Percentiles rank a stretch among this genome's conserved stretches.
Evolutionary conservation across 2,113 vertebrate species (phyloP).

Genomic region (Merops nubicus): DNA sequence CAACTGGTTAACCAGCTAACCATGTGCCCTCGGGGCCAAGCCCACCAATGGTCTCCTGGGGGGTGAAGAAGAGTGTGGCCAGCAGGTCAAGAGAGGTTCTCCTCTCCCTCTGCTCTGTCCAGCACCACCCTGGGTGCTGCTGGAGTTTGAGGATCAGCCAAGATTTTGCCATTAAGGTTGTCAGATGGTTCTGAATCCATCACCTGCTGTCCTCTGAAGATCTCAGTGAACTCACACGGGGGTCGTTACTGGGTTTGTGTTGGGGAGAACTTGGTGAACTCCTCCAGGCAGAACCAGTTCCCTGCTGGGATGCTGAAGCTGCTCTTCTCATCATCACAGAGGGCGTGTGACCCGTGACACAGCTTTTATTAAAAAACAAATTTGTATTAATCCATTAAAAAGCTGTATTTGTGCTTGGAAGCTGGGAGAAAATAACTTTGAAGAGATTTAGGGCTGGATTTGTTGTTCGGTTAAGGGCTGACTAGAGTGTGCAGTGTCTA

Average conservation of each 20-base stretch:
- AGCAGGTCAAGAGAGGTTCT: background rate
- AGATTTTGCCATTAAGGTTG: background rate
- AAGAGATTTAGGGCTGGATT: background rate
- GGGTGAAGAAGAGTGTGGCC: background rate
- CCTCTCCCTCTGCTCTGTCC: background rate
- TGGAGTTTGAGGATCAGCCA: background rate
- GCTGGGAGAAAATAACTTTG: background rate
- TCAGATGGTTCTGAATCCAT: background rate
- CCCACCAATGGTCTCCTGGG: background rate
- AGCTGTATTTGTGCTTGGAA: background rate
- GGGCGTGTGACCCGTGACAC: background rate
- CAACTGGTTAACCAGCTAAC: background rate
- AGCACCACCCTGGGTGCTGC: rapidly evolving
- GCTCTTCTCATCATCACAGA: rapidly evolving
- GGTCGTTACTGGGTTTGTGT: background rate
- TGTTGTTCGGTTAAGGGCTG: background rate
- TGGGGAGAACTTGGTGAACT: background rate
- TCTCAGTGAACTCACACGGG: rapidly evolving
- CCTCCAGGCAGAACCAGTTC: background rate
- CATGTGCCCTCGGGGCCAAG: background rate
- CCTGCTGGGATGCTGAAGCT: background rate
- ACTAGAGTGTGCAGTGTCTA: background rate
- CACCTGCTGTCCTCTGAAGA: background rate
- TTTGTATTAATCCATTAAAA: background rate
- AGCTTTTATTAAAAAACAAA: background rate